A percentile compares a stretch with the other conserved stretches of the same genome.
These are phyloP conservation scores for Erebia ligea DNA, from an alignment of 2,888 invertebrate species.

Conservation along the genomic window DNA sequence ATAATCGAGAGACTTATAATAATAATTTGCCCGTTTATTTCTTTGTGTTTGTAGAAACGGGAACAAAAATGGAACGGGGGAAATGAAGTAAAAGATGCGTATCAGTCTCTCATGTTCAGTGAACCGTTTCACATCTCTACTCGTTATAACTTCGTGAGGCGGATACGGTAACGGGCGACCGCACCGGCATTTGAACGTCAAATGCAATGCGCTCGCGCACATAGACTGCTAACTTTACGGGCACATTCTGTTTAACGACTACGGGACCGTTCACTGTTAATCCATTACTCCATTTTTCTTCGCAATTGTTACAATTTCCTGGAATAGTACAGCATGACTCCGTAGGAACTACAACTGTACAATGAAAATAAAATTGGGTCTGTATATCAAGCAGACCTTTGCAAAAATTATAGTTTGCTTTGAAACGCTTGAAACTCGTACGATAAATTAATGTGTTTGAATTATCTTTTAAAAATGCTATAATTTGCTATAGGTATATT, in stretches of 20 bases:
- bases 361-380: too few species aligned
- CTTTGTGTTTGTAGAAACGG: neutral
- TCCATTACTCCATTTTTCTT: conserved; percentile 21
- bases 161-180: conserved; percentile 31
- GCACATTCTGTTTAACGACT: conserved; percentile 35
- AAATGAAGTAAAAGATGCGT: neutral
- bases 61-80: neutral
- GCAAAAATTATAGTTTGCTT: too few species aligned
- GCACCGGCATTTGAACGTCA: conserved; percentile 30
- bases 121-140: neutral
- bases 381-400: too few species aligned
- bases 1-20: too few species aligned
- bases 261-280: conserved; percentile 11
- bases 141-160: conserved; percentile 53
- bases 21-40: neutral
- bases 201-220: conserved; percentile 30
- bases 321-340: neutral
- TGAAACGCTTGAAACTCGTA: too few species aligned
- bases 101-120: neutral
- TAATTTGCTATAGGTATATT: too few species aligned
- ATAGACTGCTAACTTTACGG: conserved; percentile 33
- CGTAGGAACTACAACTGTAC: neutral
- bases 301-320: conserved; percentile 16
- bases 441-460: too few species aligned
- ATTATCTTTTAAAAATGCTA: too few species aligned